Base-by-base conservation (phyloP, 2,888 invertebrate genomes). In the Eristalis tenax region DNA sequence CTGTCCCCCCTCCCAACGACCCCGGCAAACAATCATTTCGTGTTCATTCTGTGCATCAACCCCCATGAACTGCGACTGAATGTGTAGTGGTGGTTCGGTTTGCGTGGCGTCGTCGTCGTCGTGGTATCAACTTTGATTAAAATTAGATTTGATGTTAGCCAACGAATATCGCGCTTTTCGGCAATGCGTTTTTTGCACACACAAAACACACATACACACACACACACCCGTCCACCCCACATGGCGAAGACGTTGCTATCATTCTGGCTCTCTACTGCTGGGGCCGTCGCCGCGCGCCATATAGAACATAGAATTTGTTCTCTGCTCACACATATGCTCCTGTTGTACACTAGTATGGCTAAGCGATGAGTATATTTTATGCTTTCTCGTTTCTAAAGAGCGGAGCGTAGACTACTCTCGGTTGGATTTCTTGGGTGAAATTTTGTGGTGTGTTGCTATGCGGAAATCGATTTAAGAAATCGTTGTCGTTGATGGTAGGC, bases 391-490 rank as follows among this genome's bases (percentile, higher is more conserved):
- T 71, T 26, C 32, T 69, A 65, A 64, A 18, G 50, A 8, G 43
- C 4, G 18, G n/a, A 6, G 50, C 26, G 59, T 23, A 64, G 69
- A 66, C 66, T 77, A 83, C 18, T 50, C 8, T 32, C 32, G 50
- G 50, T 50, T 50, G 50, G 66, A 38, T 87, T 89, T 85, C 74
- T 85, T 78, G 35, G 69, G 22, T 69, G 43, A 50, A 28, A 38
- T 66, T 64, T 78, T 76, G 32, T 83, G 88, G 86, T 88, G 50
- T n/a, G 90, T 90, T 89, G 89, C 90, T 89, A 90, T 88, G 90
- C 89, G 90, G 90, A 90, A 89, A 89, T 82, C 87, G 80, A 83
- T 88, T 87, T 88, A 87, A 81, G 84, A 85, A 83, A 81, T 87
- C 64, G 83, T 74, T 86, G 88, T 74, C 80, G 83, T 79, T 71